phyloP scores from a whole-genome alignment of 2,888 invertebrate genomes.

The Palloptera scutellata region DNA sequence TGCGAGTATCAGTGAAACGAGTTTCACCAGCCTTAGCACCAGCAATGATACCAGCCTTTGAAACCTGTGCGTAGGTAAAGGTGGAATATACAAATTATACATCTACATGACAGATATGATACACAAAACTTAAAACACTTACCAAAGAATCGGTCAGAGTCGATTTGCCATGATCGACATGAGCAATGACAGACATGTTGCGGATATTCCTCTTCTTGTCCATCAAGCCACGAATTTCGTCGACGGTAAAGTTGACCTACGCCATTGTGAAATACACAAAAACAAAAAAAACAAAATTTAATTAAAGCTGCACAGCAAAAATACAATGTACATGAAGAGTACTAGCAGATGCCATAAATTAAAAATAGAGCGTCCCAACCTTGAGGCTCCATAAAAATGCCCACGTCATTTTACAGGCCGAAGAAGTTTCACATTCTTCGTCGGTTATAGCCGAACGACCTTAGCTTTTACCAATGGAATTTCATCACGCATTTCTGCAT shows the following conservation, averaged over 20 bases:
- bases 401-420: constrained; percentile 51
- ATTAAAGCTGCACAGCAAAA: constrained; percentile 11
- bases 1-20: constrained; percentile 98
- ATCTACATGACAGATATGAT: neutral
- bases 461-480: constrained; percentile 28
- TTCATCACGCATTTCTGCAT: constrained; percentile 27
- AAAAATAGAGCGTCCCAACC: constrained; percentile 15
- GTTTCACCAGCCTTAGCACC: constrained; percentile 98
- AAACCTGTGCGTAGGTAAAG: constrained; percentile 60
- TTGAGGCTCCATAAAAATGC: constrained; percentile 44
- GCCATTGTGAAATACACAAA: neutral
- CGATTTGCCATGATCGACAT: constrained; percentile 99
- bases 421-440: constrained; percentile 39
- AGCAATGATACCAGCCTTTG: constrained; percentile 99
- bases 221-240: constrained; percentile 99
- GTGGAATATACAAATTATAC: neutral
- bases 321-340: constrained; percentile 11
- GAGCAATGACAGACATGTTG: constrained; percentile 99
- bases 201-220: constrained; percentile 99
- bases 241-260: constrained; percentile 99
- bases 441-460: constrained; percentile 16
- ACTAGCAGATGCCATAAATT: constrained; percentile 9
- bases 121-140: constrained; percentile 34
- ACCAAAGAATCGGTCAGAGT: constrained; percentile 99
- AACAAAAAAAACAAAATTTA: too few species aligned